Evolutionary conservation across 2,888 invertebrate species (phyloP).

Genomic region (Meloe dianella): DNA sequence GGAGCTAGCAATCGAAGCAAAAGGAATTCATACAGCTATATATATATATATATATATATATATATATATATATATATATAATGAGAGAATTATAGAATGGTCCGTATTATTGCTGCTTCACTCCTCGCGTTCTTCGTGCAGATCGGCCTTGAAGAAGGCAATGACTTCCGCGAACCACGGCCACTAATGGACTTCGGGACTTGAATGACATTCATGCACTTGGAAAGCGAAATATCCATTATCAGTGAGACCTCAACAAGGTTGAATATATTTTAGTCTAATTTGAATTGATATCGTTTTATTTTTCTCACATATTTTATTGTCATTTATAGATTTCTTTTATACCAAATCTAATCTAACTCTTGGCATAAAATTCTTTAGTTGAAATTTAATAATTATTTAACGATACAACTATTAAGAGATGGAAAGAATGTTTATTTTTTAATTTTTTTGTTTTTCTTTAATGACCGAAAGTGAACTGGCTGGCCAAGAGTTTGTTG

Average conservation of each 20-base stretch:
- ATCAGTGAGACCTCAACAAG: constrained; percentile 40
- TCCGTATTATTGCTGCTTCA: background rate
- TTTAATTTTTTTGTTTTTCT: too few relatives aligned
- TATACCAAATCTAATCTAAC: constrained; percentile 5
- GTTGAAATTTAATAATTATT: background rate
- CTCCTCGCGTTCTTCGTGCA: constrained; percentile 1
- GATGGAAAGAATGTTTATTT: background rate
- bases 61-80: background rate
- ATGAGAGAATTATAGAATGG: constrained; percentile 4
- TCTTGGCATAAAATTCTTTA: background rate
- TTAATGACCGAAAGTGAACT: constrained; percentile 11
- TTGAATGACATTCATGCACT: constrained; percentile 49
- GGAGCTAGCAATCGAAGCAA: constrained; percentile 11
- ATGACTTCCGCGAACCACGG: constrained; percentile 50
- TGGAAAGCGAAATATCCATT: constrained; percentile 44
- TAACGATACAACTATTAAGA: background rate
- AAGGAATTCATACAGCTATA: constrained; percentile 7
- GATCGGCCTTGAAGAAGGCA: constrained; percentile 51
- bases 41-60: background rate
- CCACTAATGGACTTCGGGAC: constrained; percentile 46
- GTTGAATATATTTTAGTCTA: constrained; percentile 44
- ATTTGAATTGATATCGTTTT: constrained; percentile 38
- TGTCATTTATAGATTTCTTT: background rate
- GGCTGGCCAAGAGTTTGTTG: background rate
- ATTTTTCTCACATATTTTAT: background rate